Base-by-base conservation (phyloP, 1,140 invertebrate species). In the Trichonephila inaurata region DNA sequence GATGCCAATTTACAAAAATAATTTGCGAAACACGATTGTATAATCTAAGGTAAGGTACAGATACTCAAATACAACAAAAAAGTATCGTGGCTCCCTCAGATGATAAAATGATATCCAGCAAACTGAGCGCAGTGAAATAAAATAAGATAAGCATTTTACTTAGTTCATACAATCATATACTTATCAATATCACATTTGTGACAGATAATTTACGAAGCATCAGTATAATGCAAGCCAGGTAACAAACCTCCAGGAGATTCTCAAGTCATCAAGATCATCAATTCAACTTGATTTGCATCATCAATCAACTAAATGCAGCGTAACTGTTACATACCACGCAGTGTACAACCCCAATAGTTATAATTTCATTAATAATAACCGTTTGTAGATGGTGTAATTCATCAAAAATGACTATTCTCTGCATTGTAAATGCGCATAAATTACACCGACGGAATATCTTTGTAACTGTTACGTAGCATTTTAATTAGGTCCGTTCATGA, bases 381-480 rank as follows among this genome's bases (percentile, higher is more conserved):
- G 66, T 69, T 69, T 28, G 24, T n/a, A 21, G 66, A 69, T 24
- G 21, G n/a, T 24, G 66, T 69, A 69, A 69, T 69, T 24, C 66
- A 69, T 69, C 66, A 69, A 69, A 69, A 69, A 69, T 28, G 66
- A 69, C n/a, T 69, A 69, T 24, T 77, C 18, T 14, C 33, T 4
- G 4, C 33, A 77, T 40, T 77, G 72, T 77, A 77, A 77, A 77
- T 77, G 24, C 72, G 72, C 28, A 77, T 33, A 77, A 33, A 77
- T 77, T 77, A 77, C 6, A 14, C 28, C 72, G 33, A 77, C 28
- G 33, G 16, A 33, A 18, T 33, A 40, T 40, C 28, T 33, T 77
- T 77, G 24, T 33, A 77, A 77, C 24, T 77, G 33, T 77, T 77
- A 40, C 72, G 72, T 77, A 77, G 72, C 18, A 77, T 77, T 77